A percentile compares a stretch with the other conserved stretches of the same genome.
Conservation (phyloP, 2,888 invertebrate species). For the Cyaniris semiargus region DNA sequence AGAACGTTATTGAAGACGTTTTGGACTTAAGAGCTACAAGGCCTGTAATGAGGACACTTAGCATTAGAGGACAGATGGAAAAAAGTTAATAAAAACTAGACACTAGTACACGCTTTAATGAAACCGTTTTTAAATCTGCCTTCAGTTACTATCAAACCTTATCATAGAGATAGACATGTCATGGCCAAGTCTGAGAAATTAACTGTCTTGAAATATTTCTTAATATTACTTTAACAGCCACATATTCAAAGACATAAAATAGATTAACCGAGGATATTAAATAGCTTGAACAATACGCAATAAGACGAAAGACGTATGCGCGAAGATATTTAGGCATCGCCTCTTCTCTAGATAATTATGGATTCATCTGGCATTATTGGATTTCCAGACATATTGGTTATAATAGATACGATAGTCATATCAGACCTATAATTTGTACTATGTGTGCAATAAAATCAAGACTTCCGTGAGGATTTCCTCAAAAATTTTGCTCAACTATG, state of each 20-base stretch:
- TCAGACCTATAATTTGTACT: background rate
- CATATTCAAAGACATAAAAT: background rate
- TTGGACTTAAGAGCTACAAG: too few species aligned
- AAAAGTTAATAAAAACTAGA: too few species aligned
- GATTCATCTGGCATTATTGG: slow-evolving; percentile 7
- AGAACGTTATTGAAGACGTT: too few species aligned
- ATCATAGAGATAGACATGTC: too few species aligned
- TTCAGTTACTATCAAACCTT: too few species aligned
- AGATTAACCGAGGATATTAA: slow-evolving; percentile 16
- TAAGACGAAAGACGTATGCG: background rate
- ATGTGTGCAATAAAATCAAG: background rate
- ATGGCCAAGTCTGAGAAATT: background rate
- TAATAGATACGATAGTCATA: too few species aligned
- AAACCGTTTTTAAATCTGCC: too few species aligned
- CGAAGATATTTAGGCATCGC: slow-evolving; percentile 16
- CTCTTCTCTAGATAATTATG: slow-evolving; percentile 1
- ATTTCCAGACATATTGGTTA: slow-evolving; percentile 17
- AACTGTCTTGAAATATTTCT: background rate
- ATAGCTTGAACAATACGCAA: background rate
- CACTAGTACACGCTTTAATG: too few species aligned
- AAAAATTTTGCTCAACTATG: too few species aligned
- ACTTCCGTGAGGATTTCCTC: background rate
- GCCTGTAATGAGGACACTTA: too few species aligned
- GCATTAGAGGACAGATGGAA: too few species aligned
- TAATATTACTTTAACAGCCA: background rate